phyloP scores from a whole-genome alignment of 2,113 vertebrate species.

The Rhinolophus ferrumequinum region DNA sequence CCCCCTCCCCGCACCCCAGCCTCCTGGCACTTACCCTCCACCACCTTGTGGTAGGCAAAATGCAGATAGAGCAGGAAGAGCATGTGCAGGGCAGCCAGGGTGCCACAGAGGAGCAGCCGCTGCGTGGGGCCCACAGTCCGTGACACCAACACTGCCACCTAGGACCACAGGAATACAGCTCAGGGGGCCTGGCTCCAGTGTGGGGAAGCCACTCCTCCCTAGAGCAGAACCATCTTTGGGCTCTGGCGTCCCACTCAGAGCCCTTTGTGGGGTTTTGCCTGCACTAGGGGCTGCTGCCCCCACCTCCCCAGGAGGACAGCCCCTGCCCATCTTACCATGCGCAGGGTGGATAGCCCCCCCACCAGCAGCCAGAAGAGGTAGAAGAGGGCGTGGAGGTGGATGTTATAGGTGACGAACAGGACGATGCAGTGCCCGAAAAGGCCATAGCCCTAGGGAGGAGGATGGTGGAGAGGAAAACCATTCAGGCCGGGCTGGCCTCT shows the following conservation, averaged over 20 bases:
- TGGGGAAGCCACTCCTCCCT: not conserved
- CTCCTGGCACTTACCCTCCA: constrained; percentile 91
- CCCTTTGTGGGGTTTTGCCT: not conserved
- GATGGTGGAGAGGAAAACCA: not conserved
- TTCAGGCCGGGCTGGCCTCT: not conserved
- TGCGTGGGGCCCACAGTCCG: constrained; percentile 96
- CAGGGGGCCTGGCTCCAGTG: not conserved
- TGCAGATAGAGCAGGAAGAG: constrained; percentile 98
- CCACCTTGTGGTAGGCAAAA: constrained; percentile 97
- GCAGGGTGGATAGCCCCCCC: constrained; percentile 95
- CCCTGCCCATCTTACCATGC: constrained; percentile 91
- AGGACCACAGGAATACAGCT: constrained; percentile 52
- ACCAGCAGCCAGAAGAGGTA: constrained; percentile 95
- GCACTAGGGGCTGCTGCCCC: not conserved
- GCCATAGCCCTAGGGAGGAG: constrained; percentile 93
- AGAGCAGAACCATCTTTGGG: not conserved
- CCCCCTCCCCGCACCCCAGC: fast-evolving
- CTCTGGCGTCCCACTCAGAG: not conserved
- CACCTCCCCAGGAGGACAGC: not conserved
- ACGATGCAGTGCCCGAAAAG: constrained; percentile 97
- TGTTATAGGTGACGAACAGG: constrained; percentile 96
- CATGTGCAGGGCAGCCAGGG: constrained; percentile 94
- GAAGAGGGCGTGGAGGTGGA: constrained; percentile 98
- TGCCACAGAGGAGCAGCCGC: constrained; percentile 94
- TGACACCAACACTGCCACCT: constrained; percentile 95